Base-by-base conservation (phyloP, 2,113 vertebrate genomes). In the Caranx ignobilis region DNA sequence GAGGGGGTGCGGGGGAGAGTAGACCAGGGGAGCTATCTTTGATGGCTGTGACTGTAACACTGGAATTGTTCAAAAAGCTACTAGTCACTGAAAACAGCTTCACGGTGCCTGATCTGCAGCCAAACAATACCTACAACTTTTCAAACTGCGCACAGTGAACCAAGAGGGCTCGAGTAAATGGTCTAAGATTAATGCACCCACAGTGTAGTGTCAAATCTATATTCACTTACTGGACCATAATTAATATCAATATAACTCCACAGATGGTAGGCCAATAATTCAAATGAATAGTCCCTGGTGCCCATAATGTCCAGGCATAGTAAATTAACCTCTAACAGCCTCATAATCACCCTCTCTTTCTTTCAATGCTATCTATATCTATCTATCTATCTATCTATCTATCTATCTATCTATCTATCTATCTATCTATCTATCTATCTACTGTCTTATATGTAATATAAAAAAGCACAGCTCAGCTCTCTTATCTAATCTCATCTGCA, bases 161-260 rank as follows among this genome's bases (percentile, higher is more conserved):
- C 15, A 35, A 26, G n/a, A 34, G 54, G 13, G 35, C 10, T n/a
- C 6, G 32, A 57, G n/a, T 45, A 62, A 83, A 63, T 34, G 37
- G 32, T 48, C 16, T 47, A 2, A 39, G 66, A 84, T 76, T 32
- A 76, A 85, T 71, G 57, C 21, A 54, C 63, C 71, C 11, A 10
- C 3, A 48, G 31, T 45, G 16, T 16, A 10, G 18, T 45, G 72
- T 65, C 62, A 64, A 45, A 89, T 89, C 75, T 48, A 82, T 89
- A 76, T 75, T 70, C 41, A 78, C 60, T 74, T 43, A 69, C 32
- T 41, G 54, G 50, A 72, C 26, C 18, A 62, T 79, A 63, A 64
- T 70, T 31, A 71, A 68, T 60, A 67, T 78, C 72, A 71, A 10
- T 75, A 61, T 34, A 60, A 71, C 41, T 68, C 37, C 37, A 63